Evolutionary conservation across 37 sponge, comb jelly and placozoan species (phyloP).

Genomic region (Beroe ovata): DNA sequence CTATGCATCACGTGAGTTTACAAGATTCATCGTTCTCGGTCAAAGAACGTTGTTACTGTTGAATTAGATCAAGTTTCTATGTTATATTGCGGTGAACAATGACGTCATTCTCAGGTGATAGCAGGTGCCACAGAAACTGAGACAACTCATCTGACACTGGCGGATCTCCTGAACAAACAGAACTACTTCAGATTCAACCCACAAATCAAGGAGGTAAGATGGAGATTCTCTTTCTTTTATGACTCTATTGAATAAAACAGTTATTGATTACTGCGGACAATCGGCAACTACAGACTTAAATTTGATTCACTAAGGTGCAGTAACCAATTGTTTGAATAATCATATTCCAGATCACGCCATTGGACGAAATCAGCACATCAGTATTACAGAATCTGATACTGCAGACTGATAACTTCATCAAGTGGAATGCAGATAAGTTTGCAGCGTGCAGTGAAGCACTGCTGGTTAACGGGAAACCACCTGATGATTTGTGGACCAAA

Average conservation of each 20-base stretch:
- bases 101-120: constrained; percentile 29
- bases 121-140: constrained; percentile 42
- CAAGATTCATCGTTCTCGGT: too few species aligned
- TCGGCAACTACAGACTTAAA: too few species aligned
- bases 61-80: too few species aligned
- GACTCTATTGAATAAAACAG: not conserved
- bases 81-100: too few species aligned
- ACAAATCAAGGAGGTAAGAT: constrained; percentile 39
- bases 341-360: constrained; percentile 60
- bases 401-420: constrained; percentile 17
- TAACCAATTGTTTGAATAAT: too few species aligned
- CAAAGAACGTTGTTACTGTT: too few species aligned
- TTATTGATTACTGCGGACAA: too few species aligned
- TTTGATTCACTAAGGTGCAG: too few species aligned
- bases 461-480: not conserved
- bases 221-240: too few species aligned
- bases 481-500: not conserved
- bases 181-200: constrained; percentile 49
- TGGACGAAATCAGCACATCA: constrained; percentile 34
- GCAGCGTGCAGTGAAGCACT: not conserved
- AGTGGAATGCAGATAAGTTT: not conserved
- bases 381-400: constrained; percentile 26
- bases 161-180: not conserved
- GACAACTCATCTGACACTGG: constrained; percentile 20
- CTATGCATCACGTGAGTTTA: constrained; percentile 23